Evolutionary conservation across 2,113 vertebrate species (phyloP).

Genomic region (Nothobranchius kuhntae): DNA sequence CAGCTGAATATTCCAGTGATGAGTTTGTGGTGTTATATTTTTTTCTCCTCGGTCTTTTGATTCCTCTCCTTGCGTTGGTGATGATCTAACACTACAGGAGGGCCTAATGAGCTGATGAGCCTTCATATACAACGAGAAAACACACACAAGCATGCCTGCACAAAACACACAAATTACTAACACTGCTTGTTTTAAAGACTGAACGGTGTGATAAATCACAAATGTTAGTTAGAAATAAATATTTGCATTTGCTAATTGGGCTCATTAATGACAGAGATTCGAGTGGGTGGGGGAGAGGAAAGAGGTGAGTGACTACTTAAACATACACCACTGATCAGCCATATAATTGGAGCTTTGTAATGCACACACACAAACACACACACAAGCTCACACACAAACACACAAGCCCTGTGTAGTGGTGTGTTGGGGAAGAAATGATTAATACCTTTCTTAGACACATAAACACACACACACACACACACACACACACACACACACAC

Average conservation of each 20-base stretch:
- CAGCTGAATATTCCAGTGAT: conserved; percentile 25
- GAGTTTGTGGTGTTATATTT: conserved; percentile 30
- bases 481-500: conserved; percentile 25
- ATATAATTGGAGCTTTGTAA: conserved; percentile 74
- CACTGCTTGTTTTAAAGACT: conserved; percentile 65
- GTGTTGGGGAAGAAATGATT: conserved; percentile 60
- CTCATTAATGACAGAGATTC: conserved; percentile 74
- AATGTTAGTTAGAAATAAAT: conserved; percentile 73
- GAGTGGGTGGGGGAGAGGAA: conserved; percentile 36
- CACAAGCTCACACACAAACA: conserved; percentile 22
- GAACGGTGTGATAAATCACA: conserved; percentile 74
- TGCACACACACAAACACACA: conserved; percentile 33
- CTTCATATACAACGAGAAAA: conserved; percentile 44
- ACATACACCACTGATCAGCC: conserved; percentile 63
- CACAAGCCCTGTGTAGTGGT: conserved; percentile 27
- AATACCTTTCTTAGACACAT: conserved; percentile 63
- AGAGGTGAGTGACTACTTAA: conserved; percentile 62
- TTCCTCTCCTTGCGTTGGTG: conserved; percentile 51
- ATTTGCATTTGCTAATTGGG: conserved; percentile 80
- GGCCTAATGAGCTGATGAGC: conserved; percentile 64
- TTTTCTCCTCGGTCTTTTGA: conserved; percentile 49
- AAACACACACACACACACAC: conserved; percentile 8
- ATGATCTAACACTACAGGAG: conserved; percentile 68
- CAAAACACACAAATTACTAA: conserved; percentile 29
- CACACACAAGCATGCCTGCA: conserved; percentile 9